Conservation (phyloP, 2,797 vertebrate genomes). For the Streptopelia turtur region DNA sequence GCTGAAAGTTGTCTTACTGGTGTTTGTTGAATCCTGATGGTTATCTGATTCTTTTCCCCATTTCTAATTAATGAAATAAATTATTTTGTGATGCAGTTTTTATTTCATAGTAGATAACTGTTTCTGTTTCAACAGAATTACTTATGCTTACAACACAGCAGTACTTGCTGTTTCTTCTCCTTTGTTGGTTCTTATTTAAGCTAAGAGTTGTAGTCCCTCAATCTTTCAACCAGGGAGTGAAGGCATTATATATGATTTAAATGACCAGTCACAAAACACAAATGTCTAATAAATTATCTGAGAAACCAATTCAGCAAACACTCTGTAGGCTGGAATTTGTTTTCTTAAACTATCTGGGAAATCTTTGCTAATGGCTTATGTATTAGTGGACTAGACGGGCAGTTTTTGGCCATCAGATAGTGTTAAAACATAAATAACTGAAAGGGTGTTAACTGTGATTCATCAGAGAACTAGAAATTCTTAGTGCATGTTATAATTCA, state of each 20-base stretch:
- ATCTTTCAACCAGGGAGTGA: not conserved
- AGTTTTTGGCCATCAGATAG: not conserved
- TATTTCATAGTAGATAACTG: not conserved
- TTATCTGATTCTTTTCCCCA: not conserved
- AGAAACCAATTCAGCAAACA: conserved; percentile 5
- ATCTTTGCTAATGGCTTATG: not conserved
- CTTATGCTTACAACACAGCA: not conserved
- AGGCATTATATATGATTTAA: conserved; percentile 29
- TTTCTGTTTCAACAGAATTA: not conserved
- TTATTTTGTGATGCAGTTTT: not conserved
- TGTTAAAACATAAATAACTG: not conserved
- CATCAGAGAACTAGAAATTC: not conserved
- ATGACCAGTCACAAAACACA: conserved; percentile 14
- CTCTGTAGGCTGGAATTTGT: conserved; percentile 4
- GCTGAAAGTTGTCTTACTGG: not conserved
- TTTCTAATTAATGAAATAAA: not conserved
- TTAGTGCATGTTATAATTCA: not conserved
- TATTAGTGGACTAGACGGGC: not conserved
- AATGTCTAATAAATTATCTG: conserved; percentile 38
- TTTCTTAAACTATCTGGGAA: conserved; percentile 42
- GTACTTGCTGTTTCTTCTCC: not conserved
- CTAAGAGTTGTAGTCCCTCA: not conserved
- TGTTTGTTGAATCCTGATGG: not conserved
- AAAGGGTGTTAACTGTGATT: not conserved
- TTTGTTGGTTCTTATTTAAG: conserved; percentile 15